These are phyloP conservation scores for Euspilapteryx auroguttella DNA, from an alignment of 2,888 invertebrate species.

Conservation along the genomic window DNA sequence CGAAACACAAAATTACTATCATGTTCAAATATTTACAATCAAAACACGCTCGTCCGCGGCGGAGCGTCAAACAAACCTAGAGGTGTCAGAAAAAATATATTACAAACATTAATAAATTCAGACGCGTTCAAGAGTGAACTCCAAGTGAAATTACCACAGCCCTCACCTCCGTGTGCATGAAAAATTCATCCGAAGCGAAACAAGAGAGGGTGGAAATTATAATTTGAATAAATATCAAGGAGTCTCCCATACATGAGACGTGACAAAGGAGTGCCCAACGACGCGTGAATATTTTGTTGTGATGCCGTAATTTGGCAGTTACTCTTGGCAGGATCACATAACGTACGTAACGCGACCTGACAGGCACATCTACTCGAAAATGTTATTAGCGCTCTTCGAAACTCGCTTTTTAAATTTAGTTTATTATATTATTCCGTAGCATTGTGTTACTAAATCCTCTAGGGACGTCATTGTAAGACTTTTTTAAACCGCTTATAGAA, in stretches of 20 bases:
- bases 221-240: conserved; percentile 57
- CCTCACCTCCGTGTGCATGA: conserved; percentile 47
- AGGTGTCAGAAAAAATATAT: too few species aligned
- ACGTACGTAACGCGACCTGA: conserved; percentile 30
- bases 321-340: conserved; percentile 20
- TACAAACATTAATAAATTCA: conserved; percentile 44
- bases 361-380: conserved; percentile 26
- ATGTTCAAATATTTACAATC: too few species aligned
- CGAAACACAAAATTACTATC: too few species aligned
- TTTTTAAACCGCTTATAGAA: conserved; percentile 16
- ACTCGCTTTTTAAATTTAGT: too few species aligned
- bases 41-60: too few species aligned
- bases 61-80: too few species aligned
- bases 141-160: conserved; percentile 55
- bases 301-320: conserved; percentile 50
- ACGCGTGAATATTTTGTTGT: conserved; percentile 43
- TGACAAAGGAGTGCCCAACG: conserved; percentile 46
- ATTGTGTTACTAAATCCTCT: too few species aligned
- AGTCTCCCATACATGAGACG: conserved; percentile 30
- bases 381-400: conserved; percentile 47
- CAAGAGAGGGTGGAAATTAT: conserved; percentile 51
- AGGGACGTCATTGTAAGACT: conserved; percentile 34
- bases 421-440: too few species aligned
- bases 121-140: conserved; percentile 38
- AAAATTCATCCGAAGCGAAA: conserved; percentile 54